Evolutionary conservation across 2,797 vertebrate species (phyloP).

Genomic region (Mus spretus): DNA sequence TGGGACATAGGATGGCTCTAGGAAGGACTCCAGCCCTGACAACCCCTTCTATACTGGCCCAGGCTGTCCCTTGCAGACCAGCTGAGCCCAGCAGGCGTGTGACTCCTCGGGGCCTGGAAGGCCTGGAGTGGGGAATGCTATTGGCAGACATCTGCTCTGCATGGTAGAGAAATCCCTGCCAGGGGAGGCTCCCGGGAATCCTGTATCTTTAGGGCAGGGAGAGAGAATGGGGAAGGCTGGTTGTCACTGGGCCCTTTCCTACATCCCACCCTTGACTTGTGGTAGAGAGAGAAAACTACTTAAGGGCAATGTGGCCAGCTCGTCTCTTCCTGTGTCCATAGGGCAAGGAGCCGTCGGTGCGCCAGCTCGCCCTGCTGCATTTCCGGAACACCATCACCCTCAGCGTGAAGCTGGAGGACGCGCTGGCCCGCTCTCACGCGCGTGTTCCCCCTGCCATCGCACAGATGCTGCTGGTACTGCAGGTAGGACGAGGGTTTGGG

Average conservation of each 20-base stretch:
- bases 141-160: too few species aligned
- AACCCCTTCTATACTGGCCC: background rate
- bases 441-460: slow-evolving; percentile 96
- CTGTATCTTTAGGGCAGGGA: background rate
- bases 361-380: slow-evolving; percentile 96
- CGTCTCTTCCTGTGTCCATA: slow-evolving; percentile 70
- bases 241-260: background rate
- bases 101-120: background rate
- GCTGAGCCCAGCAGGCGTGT: background rate
- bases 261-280: background rate
- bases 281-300: background rate
- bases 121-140: background rate
- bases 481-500: slow-evolving; percentile 88
- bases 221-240: too few species aligned
- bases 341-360: slow-evolving; percentile 98
- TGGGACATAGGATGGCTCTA: background rate
- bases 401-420: slow-evolving; percentile 96
- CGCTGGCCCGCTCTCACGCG: slow-evolving; percentile 94
- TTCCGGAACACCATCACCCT: slow-evolving; percentile 98
- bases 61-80: background rate
- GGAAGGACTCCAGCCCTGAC: background rate
- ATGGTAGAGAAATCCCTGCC: background rate
- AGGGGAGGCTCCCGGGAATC: background rate
- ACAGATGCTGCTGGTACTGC: slow-evolving; percentile 98
- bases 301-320: rapidly evolving